phyloP scores from a whole-genome alignment of 2,888 invertebrate species.

The Drosophila fungiperda region DNA sequence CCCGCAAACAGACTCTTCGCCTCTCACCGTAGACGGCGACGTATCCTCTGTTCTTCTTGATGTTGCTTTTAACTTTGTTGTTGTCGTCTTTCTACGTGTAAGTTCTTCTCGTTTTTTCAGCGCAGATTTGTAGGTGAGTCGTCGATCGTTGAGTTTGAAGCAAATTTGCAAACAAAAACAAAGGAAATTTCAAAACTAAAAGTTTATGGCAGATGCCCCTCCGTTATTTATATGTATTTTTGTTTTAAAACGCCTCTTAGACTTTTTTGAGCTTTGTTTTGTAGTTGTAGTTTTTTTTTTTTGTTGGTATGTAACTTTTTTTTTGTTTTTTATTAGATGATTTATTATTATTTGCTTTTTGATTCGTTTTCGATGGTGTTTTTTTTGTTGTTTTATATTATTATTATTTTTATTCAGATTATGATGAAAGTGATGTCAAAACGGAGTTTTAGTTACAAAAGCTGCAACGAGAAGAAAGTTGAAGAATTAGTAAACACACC shows the following conservation, averaged over 20 bases:
- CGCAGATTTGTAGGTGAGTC: conserved; percentile 48
- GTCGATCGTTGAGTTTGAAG: conserved; percentile 39
- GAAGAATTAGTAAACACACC: conserved; percentile 40
- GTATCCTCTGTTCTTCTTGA: conserved; percentile 6
- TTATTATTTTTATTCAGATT: conserved; percentile 83
- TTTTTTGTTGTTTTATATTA: conserved; percentile 63
- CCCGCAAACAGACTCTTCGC: conserved; percentile 32
- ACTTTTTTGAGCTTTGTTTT: conserved; percentile 74
- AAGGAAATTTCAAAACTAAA: conserved; percentile 73
- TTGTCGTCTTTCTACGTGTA: conserved; percentile 29
- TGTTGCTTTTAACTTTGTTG: conserved; percentile 8
- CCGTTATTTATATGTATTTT: conserved; percentile 20
- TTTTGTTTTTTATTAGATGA: conserved; percentile 75
- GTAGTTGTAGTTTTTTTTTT: conserved; percentile 54
- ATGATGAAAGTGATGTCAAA: conserved; percentile 86
- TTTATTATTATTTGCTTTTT: conserved; percentile 83
- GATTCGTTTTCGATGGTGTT: conserved; percentile 83
- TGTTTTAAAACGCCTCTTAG: conserved; percentile 58
- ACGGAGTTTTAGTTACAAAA: conserved; percentile 86
- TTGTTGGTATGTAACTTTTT: conserved; percentile 64
- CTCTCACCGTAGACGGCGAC: conserved; percentile 34
- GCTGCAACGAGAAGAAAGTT: conserved; percentile 77
- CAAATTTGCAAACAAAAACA: conserved; percentile 68
- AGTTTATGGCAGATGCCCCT: conserved; percentile 73
- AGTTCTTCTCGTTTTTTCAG: conserved; percentile 41